Conservation (phyloP, 1,140 invertebrate genomes). For the Neotoxoptera formosana region DNA sequence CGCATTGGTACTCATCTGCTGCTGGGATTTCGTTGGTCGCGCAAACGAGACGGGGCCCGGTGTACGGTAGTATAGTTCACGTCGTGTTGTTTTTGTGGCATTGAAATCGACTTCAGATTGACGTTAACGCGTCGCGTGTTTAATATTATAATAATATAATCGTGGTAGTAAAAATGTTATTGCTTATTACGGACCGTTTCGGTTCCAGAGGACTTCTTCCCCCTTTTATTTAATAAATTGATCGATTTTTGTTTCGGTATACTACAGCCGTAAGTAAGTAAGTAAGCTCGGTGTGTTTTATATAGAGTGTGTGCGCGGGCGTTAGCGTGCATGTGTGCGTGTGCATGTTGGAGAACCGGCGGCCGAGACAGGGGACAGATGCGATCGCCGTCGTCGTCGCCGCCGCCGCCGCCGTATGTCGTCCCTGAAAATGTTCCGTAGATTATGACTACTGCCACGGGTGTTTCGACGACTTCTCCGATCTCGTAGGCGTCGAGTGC, state of each 20-base stretch:
- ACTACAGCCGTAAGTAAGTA: constrained; percentile 25
- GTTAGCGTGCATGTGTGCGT: background rate
- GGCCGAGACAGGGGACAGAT: constrained; percentile 32
- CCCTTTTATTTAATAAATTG: constrained; percentile 47
- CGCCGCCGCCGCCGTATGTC: background rate
- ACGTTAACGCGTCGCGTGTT: background rate
- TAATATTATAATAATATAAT: background rate
- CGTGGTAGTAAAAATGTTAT: background rate
- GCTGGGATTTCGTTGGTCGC: background rate
- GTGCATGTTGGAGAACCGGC: background rate
- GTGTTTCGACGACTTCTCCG: background rate
- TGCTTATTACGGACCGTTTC: background rate
- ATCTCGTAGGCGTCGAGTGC: background rate
- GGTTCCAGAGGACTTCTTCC: constrained; percentile 32
- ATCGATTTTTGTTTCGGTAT: constrained; percentile 41
- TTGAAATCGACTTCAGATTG: background rate
- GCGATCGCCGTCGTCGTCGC: constrained; percentile 3
- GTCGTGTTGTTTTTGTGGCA: background rate
- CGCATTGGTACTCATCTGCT: background rate
- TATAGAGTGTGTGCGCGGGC: background rate
- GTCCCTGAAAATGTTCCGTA: constrained; percentile 32
- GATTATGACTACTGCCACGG: constrained; percentile 24
- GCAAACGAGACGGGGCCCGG: background rate
- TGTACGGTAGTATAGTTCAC: background rate
- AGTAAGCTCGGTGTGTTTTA: background rate